phyloP scores from a whole-genome alignment of 2,888 invertebrate species.

The Andrena haemorrhoa region DNA sequence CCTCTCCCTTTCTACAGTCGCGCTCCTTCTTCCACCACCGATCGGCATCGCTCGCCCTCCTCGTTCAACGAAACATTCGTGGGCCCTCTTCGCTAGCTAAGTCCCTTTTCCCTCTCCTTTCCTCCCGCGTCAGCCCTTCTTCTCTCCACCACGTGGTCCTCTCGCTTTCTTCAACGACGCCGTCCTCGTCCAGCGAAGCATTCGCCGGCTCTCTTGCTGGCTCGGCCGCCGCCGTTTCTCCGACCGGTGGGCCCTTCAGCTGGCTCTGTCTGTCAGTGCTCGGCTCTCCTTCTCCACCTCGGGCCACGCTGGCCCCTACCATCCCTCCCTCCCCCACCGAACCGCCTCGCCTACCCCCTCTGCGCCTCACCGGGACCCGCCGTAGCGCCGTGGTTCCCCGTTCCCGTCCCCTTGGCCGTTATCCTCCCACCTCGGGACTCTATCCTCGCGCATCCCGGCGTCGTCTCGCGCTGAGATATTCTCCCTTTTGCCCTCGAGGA shows the following conservation, averaged over 20 bases:
- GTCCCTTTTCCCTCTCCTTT: neutral
- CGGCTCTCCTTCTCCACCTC: constrained; percentile 48
- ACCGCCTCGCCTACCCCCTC: constrained; percentile 1
- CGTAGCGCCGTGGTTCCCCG: constrained; percentile 44
- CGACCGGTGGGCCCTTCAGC: too few species aligned
- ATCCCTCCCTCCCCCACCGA: neutral
- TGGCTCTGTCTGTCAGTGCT: neutral
- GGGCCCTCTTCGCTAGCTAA: neutral
- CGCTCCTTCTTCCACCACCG: constrained; percentile 5
- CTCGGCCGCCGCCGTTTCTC: neutral
- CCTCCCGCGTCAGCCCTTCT: neutral
- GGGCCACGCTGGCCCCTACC: constrained; percentile 43
- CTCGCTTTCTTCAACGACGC: too few species aligned
- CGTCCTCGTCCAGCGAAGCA: too few species aligned
- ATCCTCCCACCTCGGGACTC: constrained; percentile 69
- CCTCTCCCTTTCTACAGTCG: neutral
- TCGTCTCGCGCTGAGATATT: constrained; percentile 82
- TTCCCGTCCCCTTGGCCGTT: constrained; percentile 56
- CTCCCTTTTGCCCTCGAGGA: constrained; percentile 85
- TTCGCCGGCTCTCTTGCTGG: too few species aligned
- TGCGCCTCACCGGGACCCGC: neutral
- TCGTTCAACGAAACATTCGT: constrained; percentile 40
- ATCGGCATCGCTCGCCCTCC: constrained; percentile 32
- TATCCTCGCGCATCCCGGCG: constrained; percentile 78
- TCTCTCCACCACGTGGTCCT: neutral